Conservation (phyloP, 2,888 invertebrate species). For the Strigamia maritima region DNA sequence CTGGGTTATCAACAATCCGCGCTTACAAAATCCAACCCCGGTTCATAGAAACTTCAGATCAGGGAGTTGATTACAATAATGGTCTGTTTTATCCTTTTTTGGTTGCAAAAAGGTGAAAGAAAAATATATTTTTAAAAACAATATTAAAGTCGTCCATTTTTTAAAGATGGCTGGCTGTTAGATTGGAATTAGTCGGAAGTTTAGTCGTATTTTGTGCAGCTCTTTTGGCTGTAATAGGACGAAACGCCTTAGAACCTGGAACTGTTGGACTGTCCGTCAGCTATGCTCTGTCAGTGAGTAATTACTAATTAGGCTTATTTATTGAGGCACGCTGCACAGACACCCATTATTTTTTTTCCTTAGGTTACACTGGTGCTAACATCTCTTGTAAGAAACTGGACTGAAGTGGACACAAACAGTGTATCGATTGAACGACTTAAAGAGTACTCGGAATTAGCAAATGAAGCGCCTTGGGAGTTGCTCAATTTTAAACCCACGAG, state of each 20-base stretch:
- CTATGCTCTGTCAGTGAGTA: constrained; percentile 54
- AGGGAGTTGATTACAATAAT: constrained; percentile 87
- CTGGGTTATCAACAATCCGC: constrained; percentile 72
- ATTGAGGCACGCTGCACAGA: neutral
- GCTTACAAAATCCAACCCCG: constrained; percentile 76
- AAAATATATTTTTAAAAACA: neutral
- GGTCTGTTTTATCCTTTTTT: constrained; percentile 87
- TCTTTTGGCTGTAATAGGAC: constrained; percentile 81
- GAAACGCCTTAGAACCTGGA: constrained; percentile 69
- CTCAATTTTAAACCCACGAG: constrained; percentile 57
- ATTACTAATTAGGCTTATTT: neutral
- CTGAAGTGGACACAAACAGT: constrained; percentile 59
- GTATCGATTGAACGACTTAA: constrained; percentile 58
- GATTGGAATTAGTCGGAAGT: constrained; percentile 95
- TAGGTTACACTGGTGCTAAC: constrained; percentile 56
- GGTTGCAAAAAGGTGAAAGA: constrained; percentile 70
- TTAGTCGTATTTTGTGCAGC: constrained; percentile 91
- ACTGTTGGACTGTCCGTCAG: constrained; percentile 57
- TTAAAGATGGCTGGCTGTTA: constrained; percentile 83
- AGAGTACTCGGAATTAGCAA: constrained; percentile 70
- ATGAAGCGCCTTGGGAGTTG: constrained; percentile 53
- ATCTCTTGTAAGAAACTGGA: constrained; percentile 58
- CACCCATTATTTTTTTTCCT: neutral
- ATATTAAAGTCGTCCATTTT: neutral
- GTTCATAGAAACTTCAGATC: constrained; percentile 86